phyloP scores from a whole-genome alignment of 2,113 vertebrate species.

The Cepphus grylle region DNA sequence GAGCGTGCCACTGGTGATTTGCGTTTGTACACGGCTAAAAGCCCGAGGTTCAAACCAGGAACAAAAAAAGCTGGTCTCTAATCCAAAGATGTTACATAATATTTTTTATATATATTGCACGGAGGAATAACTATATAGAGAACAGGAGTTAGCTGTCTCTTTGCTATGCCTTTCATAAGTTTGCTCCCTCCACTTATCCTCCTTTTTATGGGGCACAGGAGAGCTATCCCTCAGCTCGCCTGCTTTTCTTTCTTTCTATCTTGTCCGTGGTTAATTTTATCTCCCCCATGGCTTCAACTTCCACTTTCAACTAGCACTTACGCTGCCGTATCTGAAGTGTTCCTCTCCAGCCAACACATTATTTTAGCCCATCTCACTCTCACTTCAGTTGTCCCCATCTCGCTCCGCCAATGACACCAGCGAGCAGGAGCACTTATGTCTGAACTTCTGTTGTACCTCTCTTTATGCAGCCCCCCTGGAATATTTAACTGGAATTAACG shows the following conservation, averaged over 20 bases:
- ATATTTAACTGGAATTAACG: conserved; percentile 25
- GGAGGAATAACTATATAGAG: neutral
- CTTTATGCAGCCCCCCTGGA: neutral
- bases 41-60: neutral
- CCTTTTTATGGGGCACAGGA: conserved; percentile 32
- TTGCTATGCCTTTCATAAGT: conserved; percentile 48
- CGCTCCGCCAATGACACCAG: neutral
- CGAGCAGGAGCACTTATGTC: neutral
- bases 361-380: conserved; percentile 43
- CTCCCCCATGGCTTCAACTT: conserved; percentile 50
- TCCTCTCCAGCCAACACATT: conserved; percentile 47
- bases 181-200: conserved; percentile 22
- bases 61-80: neutral
- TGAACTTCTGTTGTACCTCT: neutral
- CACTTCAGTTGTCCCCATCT: conserved; percentile 16
- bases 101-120: neutral
- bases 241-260: conserved; percentile 32
- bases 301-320: conserved; percentile 45
- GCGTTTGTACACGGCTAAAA: neutral
- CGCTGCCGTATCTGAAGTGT: conserved; percentile 13
- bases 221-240: conserved; percentile 17
- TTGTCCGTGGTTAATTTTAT: conserved; percentile 54
- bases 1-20: neutral
- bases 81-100: neutral
- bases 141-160: conserved; percentile 20